phyloP scores from a whole-genome alignment of 2,888 invertebrate genomes.

The Meghimatium bilineatum region DNA sequence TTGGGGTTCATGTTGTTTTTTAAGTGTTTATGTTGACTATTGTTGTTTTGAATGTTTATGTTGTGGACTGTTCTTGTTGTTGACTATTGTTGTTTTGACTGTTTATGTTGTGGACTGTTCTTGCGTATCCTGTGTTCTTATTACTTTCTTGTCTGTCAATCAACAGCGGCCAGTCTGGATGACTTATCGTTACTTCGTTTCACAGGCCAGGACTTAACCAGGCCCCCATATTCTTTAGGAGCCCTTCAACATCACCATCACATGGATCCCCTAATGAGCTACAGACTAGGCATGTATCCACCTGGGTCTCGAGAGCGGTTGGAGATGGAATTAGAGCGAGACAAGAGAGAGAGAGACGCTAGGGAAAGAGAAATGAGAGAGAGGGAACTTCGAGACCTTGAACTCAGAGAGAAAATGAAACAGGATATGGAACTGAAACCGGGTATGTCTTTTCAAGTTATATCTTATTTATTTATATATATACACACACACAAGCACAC shows the following conservation, averaged over 20 bases:
- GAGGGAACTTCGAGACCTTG: constrained; percentile 82
- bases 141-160: neutral
- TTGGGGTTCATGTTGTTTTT: no score
- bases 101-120: no score
- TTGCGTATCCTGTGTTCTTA: neutral
- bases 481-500: no score
- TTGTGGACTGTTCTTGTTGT: no score
- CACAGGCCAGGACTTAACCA: constrained; percentile 61
- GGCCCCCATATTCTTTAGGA: constrained; percentile 62
- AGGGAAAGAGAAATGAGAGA: constrained; percentile 76
- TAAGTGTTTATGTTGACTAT: no score
- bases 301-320: constrained; percentile 81
- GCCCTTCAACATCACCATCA: constrained; percentile 80
- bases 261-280: constrained; percentile 90
- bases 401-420: constrained; percentile 89
- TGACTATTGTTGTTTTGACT: no score
- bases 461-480: neutral
- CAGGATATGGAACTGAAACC: constrained; percentile 86
- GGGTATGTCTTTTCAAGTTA: constrained; percentile 28
- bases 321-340: constrained; percentile 83
- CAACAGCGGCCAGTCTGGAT: constrained; percentile 37
- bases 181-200: constrained; percentile 39
- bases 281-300: constrained; percentile 85
- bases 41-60: no score
- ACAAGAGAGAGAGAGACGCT: constrained; percentile 81